These are phyloP conservation scores for Linepithema humile DNA, from an alignment of 1,140 invertebrate genomes.

Conservation along the genomic window DNA sequence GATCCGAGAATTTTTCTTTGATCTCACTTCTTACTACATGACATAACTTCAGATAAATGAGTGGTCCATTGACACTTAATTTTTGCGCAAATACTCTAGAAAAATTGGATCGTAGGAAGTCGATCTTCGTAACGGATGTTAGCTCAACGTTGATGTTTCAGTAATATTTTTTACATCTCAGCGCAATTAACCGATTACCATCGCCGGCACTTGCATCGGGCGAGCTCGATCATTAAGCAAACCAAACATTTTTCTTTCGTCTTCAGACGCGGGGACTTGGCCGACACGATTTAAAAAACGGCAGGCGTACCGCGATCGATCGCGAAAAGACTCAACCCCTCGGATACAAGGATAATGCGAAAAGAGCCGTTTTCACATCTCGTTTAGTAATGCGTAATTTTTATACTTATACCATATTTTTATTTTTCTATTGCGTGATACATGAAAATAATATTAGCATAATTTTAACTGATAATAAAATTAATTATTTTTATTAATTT, in stretches of 20 bases:
- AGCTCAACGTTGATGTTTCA: conserved; percentile 23
- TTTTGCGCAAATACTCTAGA: neutral
- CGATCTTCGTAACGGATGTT: neutral
- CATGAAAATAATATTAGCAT: neutral
- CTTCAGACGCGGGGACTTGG: neutral
- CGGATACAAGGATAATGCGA: conserved; percentile 26
- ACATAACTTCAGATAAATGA: neutral
- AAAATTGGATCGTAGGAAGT: neutral
- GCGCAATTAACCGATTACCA: conserved; percentile 1
- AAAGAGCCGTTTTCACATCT: neutral
- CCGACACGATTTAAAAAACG: conserved; percentile 44
- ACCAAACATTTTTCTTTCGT: conserved; percentile 60
- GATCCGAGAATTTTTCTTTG: neutral
- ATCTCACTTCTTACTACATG: neutral
- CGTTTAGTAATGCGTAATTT: neutral
- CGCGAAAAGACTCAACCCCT: conserved; percentile 44
- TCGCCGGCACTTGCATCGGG: neutral
- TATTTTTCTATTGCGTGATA: neutral
- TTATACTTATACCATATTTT: too few species aligned
- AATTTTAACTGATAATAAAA: neutral
- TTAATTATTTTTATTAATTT: neutral
- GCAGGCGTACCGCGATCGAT: conserved; percentile 37
- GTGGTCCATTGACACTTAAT: neutral
- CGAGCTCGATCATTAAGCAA: conserved; percentile 53
- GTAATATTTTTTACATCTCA: conserved; percentile 33